Base-by-base conservation (phyloP, 2,888 invertebrate species). In the Agrochola lychnidis region DNA sequence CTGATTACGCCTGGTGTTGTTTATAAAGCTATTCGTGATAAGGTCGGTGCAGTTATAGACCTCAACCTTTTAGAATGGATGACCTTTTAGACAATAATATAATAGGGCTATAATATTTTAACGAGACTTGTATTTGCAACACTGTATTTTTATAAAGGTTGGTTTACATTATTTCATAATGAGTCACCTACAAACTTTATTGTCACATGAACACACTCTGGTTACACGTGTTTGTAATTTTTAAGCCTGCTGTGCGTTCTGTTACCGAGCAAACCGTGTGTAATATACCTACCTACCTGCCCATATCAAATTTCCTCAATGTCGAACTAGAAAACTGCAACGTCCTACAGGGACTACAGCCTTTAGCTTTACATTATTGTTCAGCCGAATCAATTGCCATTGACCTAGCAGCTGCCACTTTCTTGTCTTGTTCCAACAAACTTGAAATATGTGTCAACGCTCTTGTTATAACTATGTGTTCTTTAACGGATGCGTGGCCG, bases 151-250 rank as follows among this genome's bases (percentile, higher is more conserved):
- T 57, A 5, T 67, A 16, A 45, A 72, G 22, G 45, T 69, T 42
- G 56, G 63, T 53, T 73, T 76, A 82, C 79, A 73, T 79, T 74
- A 80, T 81, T 89, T 85, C 73, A 81, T 82, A 88, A 88, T 88
- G 82, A 88, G 78, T 78, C 83, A 82, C 69, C 68, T 72, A 77
- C 73, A 76, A 59, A 83, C 77, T 84, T 82, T 90, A 89, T 91
- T 91, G 88, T 88, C 87, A 89, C 81, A 89, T 87, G 87, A 87
- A 88, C 89, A 88, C 79, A 83, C 84, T 88, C 80, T 78, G 81
- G 81, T 87, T 88, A 87, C 86, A 84, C 83, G 84, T 87, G 87
- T 88, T 85, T 85, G 75, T 80, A 89, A 84, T 86, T 88, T 89
- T 86, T 82, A 83, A 85, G 80, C 70, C 80, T 67, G 75, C 85